Evolutionary conservation across 2,113 vertebrate species (phyloP).

Genomic region (Vulpes vulpes): DNA sequence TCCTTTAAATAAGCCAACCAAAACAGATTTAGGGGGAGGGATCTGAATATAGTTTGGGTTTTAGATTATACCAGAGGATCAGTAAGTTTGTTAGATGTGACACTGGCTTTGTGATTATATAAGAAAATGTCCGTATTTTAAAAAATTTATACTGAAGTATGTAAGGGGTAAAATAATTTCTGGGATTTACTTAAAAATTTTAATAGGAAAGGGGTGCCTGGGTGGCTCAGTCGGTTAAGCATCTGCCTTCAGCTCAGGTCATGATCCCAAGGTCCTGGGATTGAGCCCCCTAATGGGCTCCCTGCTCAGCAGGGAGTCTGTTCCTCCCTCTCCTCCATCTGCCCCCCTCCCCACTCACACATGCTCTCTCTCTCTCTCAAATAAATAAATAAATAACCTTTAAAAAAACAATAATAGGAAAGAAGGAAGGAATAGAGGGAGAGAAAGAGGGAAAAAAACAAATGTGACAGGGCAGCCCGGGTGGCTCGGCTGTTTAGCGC

Average conservation of each 20-base stretch:
- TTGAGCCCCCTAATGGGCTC: not conserved
- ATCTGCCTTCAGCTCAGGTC: not conserved
- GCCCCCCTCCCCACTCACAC: not conserved
- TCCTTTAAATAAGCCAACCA: not conserved
- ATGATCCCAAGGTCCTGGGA: not conserved
- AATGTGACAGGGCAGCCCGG: not conserved
- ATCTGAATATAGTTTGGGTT: constrained; percentile 2
- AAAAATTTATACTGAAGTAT: constrained; percentile 4
- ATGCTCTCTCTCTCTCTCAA: not conserved
- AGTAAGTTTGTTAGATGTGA: not conserved
- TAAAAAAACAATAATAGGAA: not conserved
- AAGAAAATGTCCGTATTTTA: constrained; percentile 33
- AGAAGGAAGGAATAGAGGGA: not conserved
- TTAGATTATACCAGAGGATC: not conserved
- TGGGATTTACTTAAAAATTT: constrained; percentile 12
- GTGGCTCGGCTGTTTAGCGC: no score
- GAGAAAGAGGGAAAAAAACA: not conserved
- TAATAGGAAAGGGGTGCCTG: not conserved
- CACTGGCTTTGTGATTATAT: not conserved
- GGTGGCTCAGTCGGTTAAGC: not conserved
- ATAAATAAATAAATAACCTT: not conserved
- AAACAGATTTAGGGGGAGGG: not conserved
- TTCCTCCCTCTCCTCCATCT: not conserved
- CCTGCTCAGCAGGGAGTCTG: not conserved
- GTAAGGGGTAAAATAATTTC: not conserved